Base-by-base conservation (phyloP, 2,797 vertebrate genomes). In the Amniataba percoides region DNA sequence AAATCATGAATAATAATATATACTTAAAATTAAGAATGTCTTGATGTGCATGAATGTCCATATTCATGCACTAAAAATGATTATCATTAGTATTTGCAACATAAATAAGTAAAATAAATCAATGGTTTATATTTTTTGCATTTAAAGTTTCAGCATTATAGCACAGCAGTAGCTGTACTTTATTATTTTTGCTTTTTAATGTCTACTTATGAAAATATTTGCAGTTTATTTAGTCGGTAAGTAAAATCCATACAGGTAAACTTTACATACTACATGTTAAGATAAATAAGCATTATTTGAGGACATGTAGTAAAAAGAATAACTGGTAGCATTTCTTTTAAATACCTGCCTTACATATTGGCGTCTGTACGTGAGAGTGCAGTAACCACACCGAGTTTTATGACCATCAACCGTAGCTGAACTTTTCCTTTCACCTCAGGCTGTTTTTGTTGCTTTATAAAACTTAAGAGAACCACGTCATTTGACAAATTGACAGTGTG, bases 381-480 rank as follows among this genome's bases (percentile, higher is more conserved):
- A 72, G 68, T n/a, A 52, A 63, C 31, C 12, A 6, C 52, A 34
- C 5, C 3, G 18, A 42, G n/a, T 14, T 40, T 65, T 49, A 45
- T 2, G 18, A n/a, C 14, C 15, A 23, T 60, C 39, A 73, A 45
- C 15, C 3, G 2, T 2, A 43, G 60, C 8, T 65, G 39, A 88
- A 81, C 73, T 65, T 68, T 57, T 55, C 0, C 48, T 61, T 78
- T 66, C 65, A 39, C 61, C 77, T 55, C 34, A 48, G 52, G 80
- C 67, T 42, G 12, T 14, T 73, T 60, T 39, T 48, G 36, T 43
- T 6, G 27, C 46, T 3, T 40, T 11, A 16, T 58, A 23, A 55
- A 77, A 67, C 21, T 4, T 0, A 51, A 31, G 7, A 5, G 15
- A 49, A 21, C 4, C 11, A 5, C 72, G 39, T 51, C 1, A 73